Conservation (phyloP, 2,888 invertebrate genomes). For the Heteromurus nitidus region DNA sequence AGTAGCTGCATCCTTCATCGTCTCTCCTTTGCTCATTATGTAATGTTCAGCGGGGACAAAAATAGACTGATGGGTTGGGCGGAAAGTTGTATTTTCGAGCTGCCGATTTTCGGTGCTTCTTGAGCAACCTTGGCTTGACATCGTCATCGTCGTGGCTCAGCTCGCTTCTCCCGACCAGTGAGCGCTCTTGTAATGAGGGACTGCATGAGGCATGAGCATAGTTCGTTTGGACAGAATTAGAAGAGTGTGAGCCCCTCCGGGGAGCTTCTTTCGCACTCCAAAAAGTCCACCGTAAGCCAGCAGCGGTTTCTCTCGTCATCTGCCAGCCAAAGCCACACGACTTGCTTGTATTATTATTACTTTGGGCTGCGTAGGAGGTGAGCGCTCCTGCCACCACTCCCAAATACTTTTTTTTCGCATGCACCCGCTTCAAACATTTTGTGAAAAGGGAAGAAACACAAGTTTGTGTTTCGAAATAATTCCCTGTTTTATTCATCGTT, state of each 20-base stretch:
- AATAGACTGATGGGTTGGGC: slow-evolving; percentile 44
- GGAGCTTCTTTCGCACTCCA: too few relatives aligned
- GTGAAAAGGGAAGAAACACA: too few relatives aligned
- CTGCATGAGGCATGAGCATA: not conserved
- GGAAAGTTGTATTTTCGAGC: slow-evolving; percentile 18
- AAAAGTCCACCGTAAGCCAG: too few relatives aligned
- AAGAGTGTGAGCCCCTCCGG: slow-evolving; percentile 43
- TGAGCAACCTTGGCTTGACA: slow-evolving; percentile 11
- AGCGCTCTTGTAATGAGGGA: not conserved
- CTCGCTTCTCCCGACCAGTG: not conserved
- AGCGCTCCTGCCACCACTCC: too few relatives aligned
- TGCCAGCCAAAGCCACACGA: too few relatives aligned
- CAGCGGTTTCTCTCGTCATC: too few relatives aligned
- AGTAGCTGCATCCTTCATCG: too few relatives aligned
- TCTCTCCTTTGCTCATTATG: slow-evolving; percentile 28
- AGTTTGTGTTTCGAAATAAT: slow-evolving; percentile 6
- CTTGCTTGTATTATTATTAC: too few relatives aligned
- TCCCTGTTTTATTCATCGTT: slow-evolving; percentile 35
- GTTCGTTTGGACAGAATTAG: slow-evolving; percentile 47
- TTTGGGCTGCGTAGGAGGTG: too few relatives aligned
- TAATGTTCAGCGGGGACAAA: slow-evolving; percentile 40
- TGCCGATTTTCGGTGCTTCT: slow-evolving; percentile 26
- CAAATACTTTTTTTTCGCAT: too few relatives aligned
- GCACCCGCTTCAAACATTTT: too few relatives aligned
- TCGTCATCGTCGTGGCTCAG: not conserved